phyloP scores from a whole-genome alignment of 2,888 invertebrate genomes.

The Apotomis betuletana region DNA sequence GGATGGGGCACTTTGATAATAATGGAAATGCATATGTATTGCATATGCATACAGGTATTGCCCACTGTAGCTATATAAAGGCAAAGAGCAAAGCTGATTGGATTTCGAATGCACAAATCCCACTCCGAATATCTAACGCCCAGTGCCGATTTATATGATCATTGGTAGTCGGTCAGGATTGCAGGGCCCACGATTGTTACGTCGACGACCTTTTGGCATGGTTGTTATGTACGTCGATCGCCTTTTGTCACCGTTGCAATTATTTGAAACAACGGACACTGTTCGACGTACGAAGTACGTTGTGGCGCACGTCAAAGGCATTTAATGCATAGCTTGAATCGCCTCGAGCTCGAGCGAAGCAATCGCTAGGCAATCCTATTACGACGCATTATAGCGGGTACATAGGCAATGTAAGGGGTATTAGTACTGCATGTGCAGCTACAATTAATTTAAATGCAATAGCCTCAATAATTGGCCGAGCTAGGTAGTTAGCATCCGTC shows the following conservation, averaged over 20 bases:
- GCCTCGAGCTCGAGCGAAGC: conserved; percentile 73
- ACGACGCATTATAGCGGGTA: conserved; percentile 61
- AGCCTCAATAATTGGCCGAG: conserved; percentile 72
- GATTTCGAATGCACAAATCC: conserved; percentile 22
- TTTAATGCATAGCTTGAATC: conserved; percentile 67
- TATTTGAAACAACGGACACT: conserved; percentile 27
- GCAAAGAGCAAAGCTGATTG: conserved; percentile 8
- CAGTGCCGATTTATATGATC: conserved; percentile 21
- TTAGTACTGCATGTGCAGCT: conserved; percentile 66
- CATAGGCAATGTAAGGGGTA: conserved; percentile 57
- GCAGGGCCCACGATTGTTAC: conserved; percentile 4
- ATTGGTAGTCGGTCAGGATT: conserved; percentile 26
- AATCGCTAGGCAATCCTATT: conserved; percentile 72
- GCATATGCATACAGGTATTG: not conserved
- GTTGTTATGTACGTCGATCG: not conserved
- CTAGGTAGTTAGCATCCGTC: conserved; percentile 37
- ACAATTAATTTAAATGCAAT: conserved; percentile 80
- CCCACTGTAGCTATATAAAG: not conserved
- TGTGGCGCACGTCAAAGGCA: conserved; percentile 65
- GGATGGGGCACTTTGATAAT: not conserved
- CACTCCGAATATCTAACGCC: conserved; percentile 18
- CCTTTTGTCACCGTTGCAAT: conserved; percentile 35
- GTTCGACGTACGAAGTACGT: conserved; percentile 19
- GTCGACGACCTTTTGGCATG: not conserved
- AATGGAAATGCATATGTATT: not conserved